phyloP scores from a whole-genome alignment of 2,797 vertebrate species.

The Acrossocheilus wenchowensis region DNA sequence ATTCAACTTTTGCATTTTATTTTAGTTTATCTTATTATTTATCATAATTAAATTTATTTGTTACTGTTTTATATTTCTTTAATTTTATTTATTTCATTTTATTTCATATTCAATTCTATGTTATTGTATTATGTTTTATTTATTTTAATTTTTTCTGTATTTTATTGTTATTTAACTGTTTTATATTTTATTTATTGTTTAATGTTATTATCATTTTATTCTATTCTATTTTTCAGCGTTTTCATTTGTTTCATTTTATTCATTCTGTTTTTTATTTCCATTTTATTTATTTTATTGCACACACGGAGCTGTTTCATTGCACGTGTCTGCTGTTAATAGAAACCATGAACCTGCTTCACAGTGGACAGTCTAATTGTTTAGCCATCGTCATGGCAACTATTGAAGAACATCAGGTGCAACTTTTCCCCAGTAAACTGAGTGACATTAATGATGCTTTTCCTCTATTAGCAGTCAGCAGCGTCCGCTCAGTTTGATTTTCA shows the following conservation, averaged over 20 bases:
- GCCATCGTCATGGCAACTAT: slow-evolving; percentile 20
- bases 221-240: background rate
- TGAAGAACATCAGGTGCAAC: slow-evolving; percentile 17
- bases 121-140: no score
- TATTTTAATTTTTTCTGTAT: no score
- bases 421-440: background rate
- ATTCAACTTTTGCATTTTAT: no score
- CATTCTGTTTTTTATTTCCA: background rate
- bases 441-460: background rate
- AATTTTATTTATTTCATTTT: no score
- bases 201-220: background rate
- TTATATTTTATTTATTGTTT: background rate
- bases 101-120: no score
- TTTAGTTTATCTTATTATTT: no score
- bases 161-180: no score
- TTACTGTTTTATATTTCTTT: no score
- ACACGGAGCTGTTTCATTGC: background rate
- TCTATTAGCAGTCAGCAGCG: background rate
- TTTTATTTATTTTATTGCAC: background rate
- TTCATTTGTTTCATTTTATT: background rate
- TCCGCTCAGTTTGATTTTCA: background rate
- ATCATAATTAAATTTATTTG: no score
- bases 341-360: slow-evolving; percentile 23
- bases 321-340: background rate
- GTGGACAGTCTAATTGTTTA: slow-evolving; percentile 32